These are phyloP conservation scores for Samia ricini DNA, from an alignment of 1,140 invertebrate genomes.

Conservation along the genomic window DNA sequence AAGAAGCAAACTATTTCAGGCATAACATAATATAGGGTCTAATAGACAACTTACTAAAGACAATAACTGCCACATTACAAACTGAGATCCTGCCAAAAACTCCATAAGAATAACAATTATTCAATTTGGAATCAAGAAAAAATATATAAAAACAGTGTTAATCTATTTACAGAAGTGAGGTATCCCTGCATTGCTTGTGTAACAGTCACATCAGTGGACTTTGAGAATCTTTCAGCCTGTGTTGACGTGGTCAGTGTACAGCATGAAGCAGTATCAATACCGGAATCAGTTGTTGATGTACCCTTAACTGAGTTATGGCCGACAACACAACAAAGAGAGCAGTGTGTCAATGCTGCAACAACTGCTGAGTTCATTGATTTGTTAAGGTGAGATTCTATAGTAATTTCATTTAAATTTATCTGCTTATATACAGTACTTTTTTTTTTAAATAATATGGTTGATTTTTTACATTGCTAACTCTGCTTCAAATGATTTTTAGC, in stretches of 20 bases:
- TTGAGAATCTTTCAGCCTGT: constrained; percentile 55
- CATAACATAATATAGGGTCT: too few relatives aligned
- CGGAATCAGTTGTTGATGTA: constrained; percentile 54
- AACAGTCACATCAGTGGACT: constrained; percentile 61
- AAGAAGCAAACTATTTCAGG: too few relatives aligned
- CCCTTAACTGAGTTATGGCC: constrained; percentile 66
- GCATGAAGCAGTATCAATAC: constrained; percentile 57
- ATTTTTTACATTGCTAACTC: too few relatives aligned
- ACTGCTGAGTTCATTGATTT: constrained; percentile 70
- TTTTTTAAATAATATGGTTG: too few relatives aligned
- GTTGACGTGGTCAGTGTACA: constrained; percentile 64
- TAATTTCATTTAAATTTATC: not conserved
- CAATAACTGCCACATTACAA: too few relatives aligned
- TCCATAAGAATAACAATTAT: not conserved
- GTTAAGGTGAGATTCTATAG: constrained; percentile 40
- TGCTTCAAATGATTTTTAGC: too few relatives aligned
- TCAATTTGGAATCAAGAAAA: not conserved
- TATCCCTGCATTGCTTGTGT: constrained; percentile 64
- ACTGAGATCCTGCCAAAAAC: too few relatives aligned
- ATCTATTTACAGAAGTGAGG: constrained; percentile 54
- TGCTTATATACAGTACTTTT: too few relatives aligned
- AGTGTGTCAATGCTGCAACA: constrained; percentile 55
- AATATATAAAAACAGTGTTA: not conserved
- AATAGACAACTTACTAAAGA: too few relatives aligned
- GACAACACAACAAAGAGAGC: constrained; percentile 53